Evolutionary conservation across 2,113 vertebrate genomes (phyloP), one percentile per base, ranked within the genome.

Genomic region (Lucifuga dentata): DNA sequence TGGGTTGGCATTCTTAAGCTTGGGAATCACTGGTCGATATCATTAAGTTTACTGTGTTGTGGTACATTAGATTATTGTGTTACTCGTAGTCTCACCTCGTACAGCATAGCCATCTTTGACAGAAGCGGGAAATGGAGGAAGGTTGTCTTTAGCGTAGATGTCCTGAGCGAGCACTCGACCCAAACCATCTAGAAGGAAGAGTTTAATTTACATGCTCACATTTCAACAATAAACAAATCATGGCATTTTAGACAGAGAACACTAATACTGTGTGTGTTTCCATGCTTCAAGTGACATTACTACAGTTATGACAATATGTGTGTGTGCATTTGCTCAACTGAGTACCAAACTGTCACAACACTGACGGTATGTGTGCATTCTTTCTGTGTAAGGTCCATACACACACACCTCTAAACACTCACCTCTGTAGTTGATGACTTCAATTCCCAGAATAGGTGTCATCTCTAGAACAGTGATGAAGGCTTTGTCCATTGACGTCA

Each of bases 401-500:
- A 55, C 35, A 52, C 39, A 35, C 20, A 21, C 24, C 33, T 26
- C 11, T 17, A 20, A 11, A 69, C 16, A 26, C 86, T 83, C 35
- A 99, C 98, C 96, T 98, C 96, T 93, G 84, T 99, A 99, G 90
- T 99, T 99, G 84, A 99, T 97, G 85, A 97, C 96, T 94, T 99
- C 98, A 72, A 96, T 98, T 88, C 96, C 95, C 81, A 99, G 95
- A 87, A 99, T 96, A 75, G 97, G 95, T 21, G 98, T 98, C 96
- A 98, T 99, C 91, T 99, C 98, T 77, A 99, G 91, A 71, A 99
- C 98, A 78, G 98, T 99, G 90, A 99, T 98, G 91, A 99, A 99
- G 90, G 98, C 98, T 92, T 99, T 99, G 93, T 99, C 98, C 98
- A 99, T 99, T 71, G 98, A 99, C 19, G 98, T 99, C 89, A 99